Conservation (phyloP, 2,888 invertebrate species). For the Agelastica alni region DNA sequence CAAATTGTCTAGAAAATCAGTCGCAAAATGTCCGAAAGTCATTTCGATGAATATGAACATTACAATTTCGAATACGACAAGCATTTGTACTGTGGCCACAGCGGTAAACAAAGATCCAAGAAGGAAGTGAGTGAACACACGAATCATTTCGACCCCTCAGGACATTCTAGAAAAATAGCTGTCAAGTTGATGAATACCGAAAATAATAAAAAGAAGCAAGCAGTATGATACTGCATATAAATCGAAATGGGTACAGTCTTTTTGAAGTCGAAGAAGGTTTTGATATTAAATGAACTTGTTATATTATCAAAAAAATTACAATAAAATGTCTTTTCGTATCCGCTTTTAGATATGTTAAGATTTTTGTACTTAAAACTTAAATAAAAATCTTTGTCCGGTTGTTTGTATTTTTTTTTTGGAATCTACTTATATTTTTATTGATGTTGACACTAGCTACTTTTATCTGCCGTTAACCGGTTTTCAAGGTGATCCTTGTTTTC, state of each 20-base stretch:
- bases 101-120: slow-evolving; percentile 89
- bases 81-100: slow-evolving; percentile 82
- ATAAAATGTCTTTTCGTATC: not conserved
- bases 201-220: slow-evolving; percentile 69
- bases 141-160: slow-evolving; percentile 89
- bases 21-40: slow-evolving; percentile 77
- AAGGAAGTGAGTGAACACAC: slow-evolving; percentile 87
- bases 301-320: not conserved
- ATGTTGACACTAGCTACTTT: not conserved
- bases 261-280: not conserved
- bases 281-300: not conserved
- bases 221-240: not conserved
- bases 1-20: not conserved
- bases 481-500: slow-evolving; percentile 5
- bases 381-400: not conserved
- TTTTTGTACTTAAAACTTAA: not conserved
- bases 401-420: slow-evolving; percentile 1
- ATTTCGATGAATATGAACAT: slow-evolving; percentile 91
- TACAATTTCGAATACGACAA: slow-evolving; percentile 94
- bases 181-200: slow-evolving; percentile 85
- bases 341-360: not conserved
- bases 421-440: too few species aligned
- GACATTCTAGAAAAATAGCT: slow-evolving; percentile 89
- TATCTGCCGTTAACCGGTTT: not conserved
- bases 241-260: not conserved